A percentile compares a stretch with the other conserved stretches of the same genome.
Evolutionary conservation across 2,888 invertebrate genomes (phyloP).

Genomic region (Lapara coniferarum): DNA sequence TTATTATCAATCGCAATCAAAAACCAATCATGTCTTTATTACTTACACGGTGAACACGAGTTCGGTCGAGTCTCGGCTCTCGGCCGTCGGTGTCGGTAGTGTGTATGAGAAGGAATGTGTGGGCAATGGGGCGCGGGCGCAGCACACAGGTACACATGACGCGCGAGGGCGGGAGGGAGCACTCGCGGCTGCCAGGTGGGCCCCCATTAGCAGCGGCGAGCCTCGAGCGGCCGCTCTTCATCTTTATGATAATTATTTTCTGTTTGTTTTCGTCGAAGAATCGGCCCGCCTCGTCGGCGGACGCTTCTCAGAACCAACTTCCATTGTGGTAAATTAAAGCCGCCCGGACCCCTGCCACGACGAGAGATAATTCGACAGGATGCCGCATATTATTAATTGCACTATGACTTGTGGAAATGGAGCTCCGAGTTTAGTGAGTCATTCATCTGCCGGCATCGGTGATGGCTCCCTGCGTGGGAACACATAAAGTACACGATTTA

Average conservation of each 20-base stretch:
- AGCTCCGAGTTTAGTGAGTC: conserved; percentile 81
- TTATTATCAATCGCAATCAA: conserved; percentile 55
- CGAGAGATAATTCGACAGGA: conserved; percentile 84
- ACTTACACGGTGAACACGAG: conserved; percentile 49
- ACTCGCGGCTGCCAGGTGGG: conserved; percentile 74
- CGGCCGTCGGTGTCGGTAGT: conserved; percentile 22
- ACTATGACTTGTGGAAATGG: conserved; percentile 84
- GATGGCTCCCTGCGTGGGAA: conserved; percentile 75
- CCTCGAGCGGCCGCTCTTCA: conserved; percentile 82
- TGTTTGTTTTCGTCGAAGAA: conserved; percentile 83
- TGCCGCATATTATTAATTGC: conserved; percentile 84
- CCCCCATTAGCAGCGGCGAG: conserved; percentile 79
- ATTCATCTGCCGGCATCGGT: conserved; percentile 73
- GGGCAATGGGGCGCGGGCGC: conserved; percentile 36
- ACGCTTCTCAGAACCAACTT: conserved; percentile 81
- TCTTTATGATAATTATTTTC: conserved; percentile 84
- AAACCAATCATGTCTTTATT: conserved; percentile 63
- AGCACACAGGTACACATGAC: conserved; percentile 35
- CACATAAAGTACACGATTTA: conserved; percentile 65
- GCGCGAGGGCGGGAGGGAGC: conserved; percentile 50
- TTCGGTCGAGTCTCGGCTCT: conserved; percentile 41
- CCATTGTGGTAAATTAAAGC: conserved; percentile 84
- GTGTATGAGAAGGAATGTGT: conserved; percentile 50
- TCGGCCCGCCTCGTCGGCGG: conserved; percentile 79
- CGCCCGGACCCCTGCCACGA: conserved; percentile 82